Evolutionary conservation across 2,113 vertebrate genomes (phyloP), one percentile per base, ranked within the genome.

Genomic region (Seriola dumerili): DNA sequence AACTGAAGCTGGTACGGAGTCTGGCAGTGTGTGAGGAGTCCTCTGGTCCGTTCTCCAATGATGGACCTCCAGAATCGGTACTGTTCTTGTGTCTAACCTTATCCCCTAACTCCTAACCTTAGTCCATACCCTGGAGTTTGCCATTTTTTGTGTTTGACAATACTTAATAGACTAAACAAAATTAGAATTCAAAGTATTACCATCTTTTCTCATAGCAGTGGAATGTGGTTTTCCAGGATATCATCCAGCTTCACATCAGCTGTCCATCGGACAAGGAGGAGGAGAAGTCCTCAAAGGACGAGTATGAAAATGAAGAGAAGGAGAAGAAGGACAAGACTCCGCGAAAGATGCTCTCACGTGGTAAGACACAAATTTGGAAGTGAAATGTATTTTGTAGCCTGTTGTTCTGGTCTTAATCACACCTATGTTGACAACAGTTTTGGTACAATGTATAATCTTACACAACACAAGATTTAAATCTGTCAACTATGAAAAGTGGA

Each of bases 231-330:
- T 77, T 83, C n/a, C 87, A 99, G 98, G 98, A 99, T 88, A 96
- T 99, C 89, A 99, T 99, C 86, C 98, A 99, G 34, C 94, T 99
- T 88, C 98, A 99, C 59, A 96, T 99, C 92, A 99, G 97, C 94
- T 99, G 97, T 90, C 97, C 98, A 10, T 99, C 98, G 40, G 98
- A 99, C 94, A 99, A 99, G 86, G 98, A 99, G 77, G 98, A 99
- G 82, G 98, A 99, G 89, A 99, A 98, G 81, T 97, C 97, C 42
- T 96, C 91, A 0, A 99, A 98, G 85, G 98, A 99, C 80, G 98
- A 97, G 73, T 95, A 96, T 80, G 98, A 99, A 93, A 99, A 98
- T 85, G 98, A 99, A 89, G 98, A 99, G 72, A 97, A 97, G 84
- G 97, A 98, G 32, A 99, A 98, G 94, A 99, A 98, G 90, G 98